Evolutionary conservation across 1,140 invertebrate species (phyloP), one percentile per base, ranked within the genome.

Genomic region (Drosophila cardini): DNA sequence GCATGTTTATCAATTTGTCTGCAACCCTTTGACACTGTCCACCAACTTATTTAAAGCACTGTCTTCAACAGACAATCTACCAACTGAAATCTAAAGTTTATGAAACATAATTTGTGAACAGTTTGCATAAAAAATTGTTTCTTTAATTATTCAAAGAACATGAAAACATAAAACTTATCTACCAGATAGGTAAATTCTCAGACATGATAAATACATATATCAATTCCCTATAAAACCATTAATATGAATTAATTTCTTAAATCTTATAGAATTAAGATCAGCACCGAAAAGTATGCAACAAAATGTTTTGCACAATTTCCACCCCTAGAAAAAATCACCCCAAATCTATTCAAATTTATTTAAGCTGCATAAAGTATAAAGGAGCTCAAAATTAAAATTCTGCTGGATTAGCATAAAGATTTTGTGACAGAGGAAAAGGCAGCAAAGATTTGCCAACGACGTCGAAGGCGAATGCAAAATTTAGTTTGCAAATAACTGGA

Each of bases 401-500:
- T 13, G 11, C 15, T 48, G 38, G 68, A 80, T 74, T 85, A 85
- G 65, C 81, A 85, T 80, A 80, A 64, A 60, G 64, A 64, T 81
- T 76, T 73, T 46, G 55, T 64, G 38, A 57, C 55, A 43, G 36
- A 13, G 43, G 34, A 52, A 61, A 43, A 1, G 21, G 5, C 21
- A 26, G 21, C 2, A 26, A 42, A 42, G 63, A 67, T 67, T 67
- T 55, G 10, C 1, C 63, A 9, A 46, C 3, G 52, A 18, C 45
- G n/a, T 26, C 46, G 48, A n/a, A 84, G 72, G 60, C 63, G 69
- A 72, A 84, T 63, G 40, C 46, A 52, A 62, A 82, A 86, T 87
- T 78, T 78, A 82, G 78, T 86, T 87, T 82, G 78, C 79, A 87
- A 86, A 86, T 86, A 67, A 82, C 70, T 45, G 69, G 48, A 76